Conservation (phyloP, 2,797 vertebrate species). For the Hapalemur alaotrensis region DNA sequence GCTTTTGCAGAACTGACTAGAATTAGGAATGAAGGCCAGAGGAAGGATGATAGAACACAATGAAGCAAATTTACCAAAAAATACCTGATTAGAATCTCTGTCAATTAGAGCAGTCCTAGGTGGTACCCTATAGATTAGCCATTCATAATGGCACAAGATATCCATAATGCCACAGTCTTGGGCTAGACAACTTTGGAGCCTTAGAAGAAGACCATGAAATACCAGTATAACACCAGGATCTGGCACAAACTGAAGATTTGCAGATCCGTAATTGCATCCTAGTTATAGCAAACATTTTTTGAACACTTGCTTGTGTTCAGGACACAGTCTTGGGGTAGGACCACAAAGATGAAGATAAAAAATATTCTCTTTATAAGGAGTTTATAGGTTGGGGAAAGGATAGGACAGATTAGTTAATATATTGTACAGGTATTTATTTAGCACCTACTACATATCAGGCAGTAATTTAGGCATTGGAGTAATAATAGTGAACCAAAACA, state of each 20-base stretch:
- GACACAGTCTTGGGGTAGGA: background rate
- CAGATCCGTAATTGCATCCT: background rate
- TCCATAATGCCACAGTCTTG: background rate
- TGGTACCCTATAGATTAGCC: background rate
- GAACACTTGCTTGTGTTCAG: background rate
- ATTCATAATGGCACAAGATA: background rate
- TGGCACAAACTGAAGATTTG: slow-evolving; percentile 24
- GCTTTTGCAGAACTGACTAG: slow-evolving; percentile 22
- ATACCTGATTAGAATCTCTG: slow-evolving; percentile 15
- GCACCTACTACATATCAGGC: background rate
- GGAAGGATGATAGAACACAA: background rate
- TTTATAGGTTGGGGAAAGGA: background rate
- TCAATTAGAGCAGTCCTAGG: background rate
- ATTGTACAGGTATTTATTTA: background rate
- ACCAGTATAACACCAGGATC: background rate
- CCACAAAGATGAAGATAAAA: background rate
- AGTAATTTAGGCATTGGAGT: background rate
- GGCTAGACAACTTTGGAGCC: background rate
- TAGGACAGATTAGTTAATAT: slow-evolving; percentile 13
- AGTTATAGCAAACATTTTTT: background rate
- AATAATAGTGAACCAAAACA: slow-evolving; percentile 12
- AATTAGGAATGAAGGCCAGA: slow-evolving; percentile 33
- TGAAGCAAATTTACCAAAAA: background rate
- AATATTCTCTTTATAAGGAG: background rate
- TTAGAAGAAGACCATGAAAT: slow-evolving; percentile 5